phyloP scores from a whole-genome alignment of 1,140 invertebrate species.

The Aphelenchoides besseyi region DNA sequence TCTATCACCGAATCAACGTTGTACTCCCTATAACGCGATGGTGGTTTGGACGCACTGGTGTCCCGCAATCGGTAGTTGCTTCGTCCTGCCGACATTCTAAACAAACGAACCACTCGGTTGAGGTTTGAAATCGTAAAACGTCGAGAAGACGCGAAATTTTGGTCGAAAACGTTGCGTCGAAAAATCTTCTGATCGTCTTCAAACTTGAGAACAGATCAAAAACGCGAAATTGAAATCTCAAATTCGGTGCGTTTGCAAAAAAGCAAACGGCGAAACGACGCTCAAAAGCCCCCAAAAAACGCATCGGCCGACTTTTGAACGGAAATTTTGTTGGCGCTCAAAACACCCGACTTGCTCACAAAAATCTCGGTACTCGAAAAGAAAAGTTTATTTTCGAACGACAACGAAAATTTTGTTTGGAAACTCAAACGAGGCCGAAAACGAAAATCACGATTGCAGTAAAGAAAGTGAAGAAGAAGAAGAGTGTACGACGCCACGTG shows the following conservation, averaged over 20 bases:
- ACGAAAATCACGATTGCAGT: not conserved
- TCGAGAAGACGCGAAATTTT: no score
- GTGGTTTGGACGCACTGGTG: not conserved
- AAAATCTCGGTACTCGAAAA: no score
- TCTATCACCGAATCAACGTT: not conserved
- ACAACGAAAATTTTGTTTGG: not conserved
- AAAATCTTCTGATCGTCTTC: no score
- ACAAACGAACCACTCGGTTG: not conserved
- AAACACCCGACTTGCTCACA: not conserved
- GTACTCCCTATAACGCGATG: not conserved
- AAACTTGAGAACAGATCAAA: no score
- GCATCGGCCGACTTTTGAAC: not conserved
- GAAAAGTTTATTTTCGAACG: not conserved
- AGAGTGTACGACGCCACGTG: not conserved
- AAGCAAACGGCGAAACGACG: constrained; percentile 2
- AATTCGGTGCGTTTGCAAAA: not conserved
- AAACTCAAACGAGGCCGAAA: not conserved
- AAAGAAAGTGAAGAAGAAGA: not conserved
- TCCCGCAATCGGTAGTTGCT: not conserved
- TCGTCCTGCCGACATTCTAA: not conserved
- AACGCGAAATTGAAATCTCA: no score
- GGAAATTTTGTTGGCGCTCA: not conserved
- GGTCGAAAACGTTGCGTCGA: no score
- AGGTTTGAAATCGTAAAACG: constrained; percentile 1
- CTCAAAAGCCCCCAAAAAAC: not conserved